These are phyloP conservation scores for Paramisgurnus dabryanus DNA, from an alignment of 2,113 vertebrate genomes.

Conservation along the genomic window DNA sequence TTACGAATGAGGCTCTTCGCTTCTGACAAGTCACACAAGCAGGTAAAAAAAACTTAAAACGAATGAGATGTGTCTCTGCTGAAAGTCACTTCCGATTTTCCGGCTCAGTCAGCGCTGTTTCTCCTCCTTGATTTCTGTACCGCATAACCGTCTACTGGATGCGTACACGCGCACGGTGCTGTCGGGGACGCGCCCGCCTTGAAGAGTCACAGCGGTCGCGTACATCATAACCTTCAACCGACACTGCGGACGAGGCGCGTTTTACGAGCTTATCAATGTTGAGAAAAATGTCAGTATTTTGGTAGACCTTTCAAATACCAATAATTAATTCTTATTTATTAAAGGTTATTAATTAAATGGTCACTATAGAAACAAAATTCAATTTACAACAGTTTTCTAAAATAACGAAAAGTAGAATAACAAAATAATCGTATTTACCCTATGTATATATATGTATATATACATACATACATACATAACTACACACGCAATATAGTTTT, in stretches of 20 bases:
- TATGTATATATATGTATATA: too few species aligned
- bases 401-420: too few species aligned
- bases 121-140: slow-evolving; percentile 69
- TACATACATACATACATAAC: too few species aligned
- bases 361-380: too few species aligned
- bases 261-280: not conserved
- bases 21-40: slow-evolving; percentile 16
- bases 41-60: slow-evolving; percentile 1
- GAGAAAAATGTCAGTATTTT: too few species aligned
- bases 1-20: slow-evolving; percentile 39
- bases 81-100: slow-evolving; percentile 62
- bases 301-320: too few species aligned
- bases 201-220: slow-evolving; percentile 36
- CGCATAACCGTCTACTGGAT: slow-evolving; percentile 62
- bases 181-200: slow-evolving; percentile 53
- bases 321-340: too few species aligned
- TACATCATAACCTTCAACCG: slow-evolving; percentile 34
- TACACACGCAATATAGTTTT: too few species aligned
- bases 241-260: not conserved
- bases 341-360: too few species aligned
- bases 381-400: too few species aligned
- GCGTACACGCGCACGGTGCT: slow-evolving; percentile 67
- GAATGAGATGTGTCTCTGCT: not conserved
- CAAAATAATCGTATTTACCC: too few species aligned
- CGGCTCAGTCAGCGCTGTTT: slow-evolving; percentile 66